Evolutionary conservation across 23 tunicate species (phyloP), one percentile per base, ranked within the genome.

Genomic region (Styela plicata): DNA sequence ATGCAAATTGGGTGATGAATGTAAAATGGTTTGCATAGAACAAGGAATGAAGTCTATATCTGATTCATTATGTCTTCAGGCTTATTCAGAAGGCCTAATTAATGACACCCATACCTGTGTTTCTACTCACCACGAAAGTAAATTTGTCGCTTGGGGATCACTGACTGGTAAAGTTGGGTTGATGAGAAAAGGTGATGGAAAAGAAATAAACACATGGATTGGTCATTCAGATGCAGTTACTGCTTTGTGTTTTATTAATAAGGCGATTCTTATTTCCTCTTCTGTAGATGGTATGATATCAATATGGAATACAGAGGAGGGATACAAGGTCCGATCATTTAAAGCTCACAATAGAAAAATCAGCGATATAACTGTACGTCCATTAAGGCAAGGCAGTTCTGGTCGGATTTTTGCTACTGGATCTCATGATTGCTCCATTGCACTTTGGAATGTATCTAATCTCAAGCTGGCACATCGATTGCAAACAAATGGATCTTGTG

Each of bases 191-290:
- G 37, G 24, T 29, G 44, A 28, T 34, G 35, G 77, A 36, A 19
- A 19, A 21, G 65, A 52, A 24, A 76, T 44, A n/a, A 53, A 36
- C 66, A 67, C 71, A 25, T 76, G 53, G 32, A 23, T 76, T 17
- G 81, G 31, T 17, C 81, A 76, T 53, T 44, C 63, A 20, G 53
- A 76, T 29, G 24, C 13, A 28, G 64, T 76, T n/a, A 76, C 81
- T 52, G 81, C 81, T 44, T 25, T 76, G 21, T 76, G 81, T n/a
- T 76, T 76, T 44, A 44, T 76, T 30, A 76, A 76, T 33, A 29
- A 25, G 19, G 37, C 81, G 18, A 44, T 76, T 13, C 13, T 76
- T n/a, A 57, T 76, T 21, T 76, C 81, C 18, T 64, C 64, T 0
- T 52, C 81, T 1, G 53, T 17, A 1, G 81, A 76, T 53, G 81